Evolutionary conservation across 2,888 invertebrate species (phyloP), one percentile per base, ranked within the genome.

Genomic region (Blera fallax): DNA sequence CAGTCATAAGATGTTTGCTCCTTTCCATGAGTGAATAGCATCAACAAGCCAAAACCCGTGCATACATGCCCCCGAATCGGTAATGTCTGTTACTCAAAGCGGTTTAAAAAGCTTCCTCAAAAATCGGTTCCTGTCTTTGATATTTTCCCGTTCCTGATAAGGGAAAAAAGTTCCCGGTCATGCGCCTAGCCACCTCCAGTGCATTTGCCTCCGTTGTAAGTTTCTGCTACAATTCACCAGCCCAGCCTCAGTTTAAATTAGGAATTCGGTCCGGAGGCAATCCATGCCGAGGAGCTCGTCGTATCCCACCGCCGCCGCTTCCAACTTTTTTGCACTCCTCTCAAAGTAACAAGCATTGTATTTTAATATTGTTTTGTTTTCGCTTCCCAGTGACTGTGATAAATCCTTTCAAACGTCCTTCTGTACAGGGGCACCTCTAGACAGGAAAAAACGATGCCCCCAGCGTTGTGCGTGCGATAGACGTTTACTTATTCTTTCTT

Each of bases 211-310:
- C 21, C 6, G 18, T 73, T 64, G 64, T 48, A 70, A 45, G 24
- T 79, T 80, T 70, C 45, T 60, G 58, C 58, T 65, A 74, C 65
- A 37, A 14, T 52, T 27, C 18, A 45, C n/a, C 43, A 70, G 70
- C 74, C 80, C 84, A 84, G 84, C 84, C 84, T 84, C 84, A 84
- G 84, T 84, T 80, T 32, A 74, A 80, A 80, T 80, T 76, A 80
- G 50, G 64, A 80, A 65, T 65, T 74, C 80, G 84, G 84, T 84
- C 74, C 80, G 64, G 74, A 84, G 84, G 74, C 80, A 69, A 77
- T 82, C 62, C 40, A 62, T 79, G 79, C 72, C 73, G 69, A 54
- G 56, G 56, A 67, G 74, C 70, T 65, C 52, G 48, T 84, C 60
- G 67, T 60, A 84, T 80, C 80, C 84, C 80, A 70, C 74, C 74